phyloP scores from a whole-genome alignment of 1,140 invertebrate species.

The Drosophila sturtevanti region DNA sequence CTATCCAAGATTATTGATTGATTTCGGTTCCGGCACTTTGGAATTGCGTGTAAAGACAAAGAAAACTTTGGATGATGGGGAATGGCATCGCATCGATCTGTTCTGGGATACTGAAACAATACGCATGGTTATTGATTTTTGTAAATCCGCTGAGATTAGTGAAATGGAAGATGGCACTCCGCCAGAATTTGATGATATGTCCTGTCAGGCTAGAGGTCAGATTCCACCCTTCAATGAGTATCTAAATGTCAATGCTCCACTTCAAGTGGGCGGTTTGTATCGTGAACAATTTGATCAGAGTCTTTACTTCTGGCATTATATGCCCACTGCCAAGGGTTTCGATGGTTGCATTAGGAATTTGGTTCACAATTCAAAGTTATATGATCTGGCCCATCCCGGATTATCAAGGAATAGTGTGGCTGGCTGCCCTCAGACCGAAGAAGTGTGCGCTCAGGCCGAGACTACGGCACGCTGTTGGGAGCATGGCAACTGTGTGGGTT shows the following conservation, averaged over 20 bases:
- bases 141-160: constrained; percentile 92
- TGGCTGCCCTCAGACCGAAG: constrained; percentile 95
- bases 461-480: constrained; percentile 93
- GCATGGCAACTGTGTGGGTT: constrained; percentile 96
- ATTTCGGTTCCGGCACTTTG: constrained; percentile 97
- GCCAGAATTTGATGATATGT: constrained; percentile 92
- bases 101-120: constrained; percentile 97
- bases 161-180: constrained; percentile 94
- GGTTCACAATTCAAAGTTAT: constrained; percentile 97
- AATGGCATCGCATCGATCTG: constrained; percentile 97
- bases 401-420: constrained; percentile 91
- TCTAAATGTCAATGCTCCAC: constrained; percentile 96
- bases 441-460: constrained; percentile 92
- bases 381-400: constrained; percentile 95
- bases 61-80: constrained; percentile 94
- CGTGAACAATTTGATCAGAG: constrained; percentile 93
- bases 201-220: constrained; percentile 93
- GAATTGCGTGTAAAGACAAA: constrained; percentile 94
- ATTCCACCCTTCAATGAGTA: constrained; percentile 98
- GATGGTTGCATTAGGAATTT: constrained; percentile 97
- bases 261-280: constrained; percentile 96
- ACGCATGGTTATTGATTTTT: constrained; percentile 95
- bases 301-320: constrained; percentile 93
- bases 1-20: constrained; percentile 93
- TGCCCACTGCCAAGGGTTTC: constrained; percentile 94